Percentiles rank a stretch among this genome's conserved stretches.
These are phyloP conservation scores for Drosophila yakuba DNA, from an alignment of 1,140 invertebrate species.

Conservation along the genomic window DNA sequence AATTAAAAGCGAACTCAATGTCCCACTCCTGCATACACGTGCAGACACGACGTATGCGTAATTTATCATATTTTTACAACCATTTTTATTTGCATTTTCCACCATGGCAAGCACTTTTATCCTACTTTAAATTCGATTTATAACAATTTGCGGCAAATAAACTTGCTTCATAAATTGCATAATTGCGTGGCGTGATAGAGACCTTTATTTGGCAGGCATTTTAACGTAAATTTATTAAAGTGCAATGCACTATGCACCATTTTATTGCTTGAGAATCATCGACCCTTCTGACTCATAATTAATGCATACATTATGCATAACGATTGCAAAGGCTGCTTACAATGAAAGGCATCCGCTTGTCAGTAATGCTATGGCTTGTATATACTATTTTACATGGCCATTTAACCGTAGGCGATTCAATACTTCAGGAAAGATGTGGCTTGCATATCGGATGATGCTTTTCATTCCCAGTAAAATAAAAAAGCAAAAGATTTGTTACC, in stretches of 20 bases:
- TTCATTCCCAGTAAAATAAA: no score
- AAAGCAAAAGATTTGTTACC: no score
- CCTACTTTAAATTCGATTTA: conserved; percentile 75
- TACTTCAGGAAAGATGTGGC: conserved; percentile 41
- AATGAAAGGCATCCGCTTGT: neutral
- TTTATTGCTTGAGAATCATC: conserved; percentile 27
- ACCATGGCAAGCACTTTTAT: conserved; percentile 23
- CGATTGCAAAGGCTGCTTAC: conserved; percentile 29
- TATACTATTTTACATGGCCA: conserved; percentile 58
- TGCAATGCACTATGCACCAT: conserved; percentile 35
- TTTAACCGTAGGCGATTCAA: conserved; percentile 61
- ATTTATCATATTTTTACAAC: conserved; percentile 73
- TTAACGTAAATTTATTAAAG: conserved; percentile 48
- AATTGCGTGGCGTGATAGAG: neutral
- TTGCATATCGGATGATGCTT: neutral
- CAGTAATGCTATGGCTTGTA: conserved; percentile 37
- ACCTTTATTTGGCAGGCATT: conserved; percentile 38
- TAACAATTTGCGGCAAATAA: conserved; percentile 78
- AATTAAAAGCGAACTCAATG: conserved; percentile 59
- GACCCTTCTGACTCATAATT: conserved; percentile 47
- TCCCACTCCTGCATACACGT: neutral
- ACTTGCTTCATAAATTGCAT: conserved; percentile 66
- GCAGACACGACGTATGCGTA: conserved; percentile 55
- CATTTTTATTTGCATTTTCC: conserved; percentile 62
- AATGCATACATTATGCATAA: conserved; percentile 65